Conservation (phyloP, 2,888 invertebrate species). For the Luperina nickerlii region DNA sequence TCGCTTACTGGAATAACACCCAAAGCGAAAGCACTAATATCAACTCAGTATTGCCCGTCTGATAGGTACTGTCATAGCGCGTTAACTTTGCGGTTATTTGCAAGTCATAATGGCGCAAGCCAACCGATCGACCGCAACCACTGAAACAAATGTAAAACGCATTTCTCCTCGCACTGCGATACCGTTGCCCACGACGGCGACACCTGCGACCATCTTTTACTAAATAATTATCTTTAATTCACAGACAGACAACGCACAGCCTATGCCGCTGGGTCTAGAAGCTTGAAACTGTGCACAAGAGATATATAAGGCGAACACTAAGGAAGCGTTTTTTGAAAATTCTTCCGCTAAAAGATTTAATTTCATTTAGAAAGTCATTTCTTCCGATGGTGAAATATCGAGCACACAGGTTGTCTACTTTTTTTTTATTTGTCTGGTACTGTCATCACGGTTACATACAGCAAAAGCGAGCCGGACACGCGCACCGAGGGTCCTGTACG, state of each 20-base stretch:
- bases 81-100: neutral
- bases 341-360: neutral
- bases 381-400: neutral
- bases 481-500: too few species aligned
- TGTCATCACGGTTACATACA: neutral
- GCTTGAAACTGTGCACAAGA: neutral
- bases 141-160: neutral
- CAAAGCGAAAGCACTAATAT: neutral
- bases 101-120: neutral
- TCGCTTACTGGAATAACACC: neutral
- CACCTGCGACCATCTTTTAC: neutral
- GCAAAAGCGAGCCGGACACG: too few species aligned
- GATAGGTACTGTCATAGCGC: neutral
- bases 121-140: constrained; percentile 1
- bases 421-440: neutral
- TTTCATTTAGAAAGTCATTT: neutral
- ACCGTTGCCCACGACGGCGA: neutral
- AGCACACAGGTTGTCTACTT: neutral
- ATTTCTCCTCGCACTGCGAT: neutral
- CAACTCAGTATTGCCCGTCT: neutral
- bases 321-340: neutral
- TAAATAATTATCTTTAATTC: neutral
- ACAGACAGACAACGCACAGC: neutral
- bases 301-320: neutral
- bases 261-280: neutral